Conservation (phyloP, 2,113 vertebrate species). For the Centropus bengalensis region DNA sequence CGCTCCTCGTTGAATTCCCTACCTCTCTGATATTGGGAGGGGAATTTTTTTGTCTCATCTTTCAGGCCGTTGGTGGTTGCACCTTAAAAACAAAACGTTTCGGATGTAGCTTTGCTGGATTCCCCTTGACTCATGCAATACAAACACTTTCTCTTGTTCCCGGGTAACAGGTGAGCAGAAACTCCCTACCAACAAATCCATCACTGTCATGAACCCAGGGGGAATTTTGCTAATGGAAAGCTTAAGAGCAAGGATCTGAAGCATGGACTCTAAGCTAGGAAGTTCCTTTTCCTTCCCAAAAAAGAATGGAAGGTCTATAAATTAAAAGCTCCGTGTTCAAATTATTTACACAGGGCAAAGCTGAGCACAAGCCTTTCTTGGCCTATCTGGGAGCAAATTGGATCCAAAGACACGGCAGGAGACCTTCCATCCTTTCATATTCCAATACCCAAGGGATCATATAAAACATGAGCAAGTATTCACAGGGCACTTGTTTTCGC, state of each 20-base stretch:
- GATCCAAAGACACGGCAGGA: conserved; percentile 36
- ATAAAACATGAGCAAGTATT: conserved; percentile 63
- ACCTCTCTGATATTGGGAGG: background rate
- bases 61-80: conserved; percentile 44
- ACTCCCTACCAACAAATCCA: conserved; percentile 57
- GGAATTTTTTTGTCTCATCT: background rate
- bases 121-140: conserved; percentile 56
- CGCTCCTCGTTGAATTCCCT: background rate
- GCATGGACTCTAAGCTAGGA: conserved; percentile 5
- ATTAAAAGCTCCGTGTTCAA: conserved; percentile 38
- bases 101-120: conserved; percentile 51
- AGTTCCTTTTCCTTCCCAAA: background rate
- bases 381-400: conserved; percentile 6
- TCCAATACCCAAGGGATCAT: conserved; percentile 27
- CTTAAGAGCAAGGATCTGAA: conserved; percentile 46
- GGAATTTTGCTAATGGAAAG: conserved; percentile 22
- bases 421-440: conserved; percentile 43
- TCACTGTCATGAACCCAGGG: background rate
- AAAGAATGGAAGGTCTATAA: conserved; percentile 1
- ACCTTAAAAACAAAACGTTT: background rate
- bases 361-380: conserved; percentile 8
- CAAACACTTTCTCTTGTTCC: background rate
- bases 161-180: conserved; percentile 27
- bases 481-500: conserved; percentile 72
- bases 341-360: conserved; percentile 69